Evolutionary conservation across 2,797 vertebrate species (phyloP), one percentile per base, ranked within the genome.

Genomic region (Amblyraja radiata): DNA sequence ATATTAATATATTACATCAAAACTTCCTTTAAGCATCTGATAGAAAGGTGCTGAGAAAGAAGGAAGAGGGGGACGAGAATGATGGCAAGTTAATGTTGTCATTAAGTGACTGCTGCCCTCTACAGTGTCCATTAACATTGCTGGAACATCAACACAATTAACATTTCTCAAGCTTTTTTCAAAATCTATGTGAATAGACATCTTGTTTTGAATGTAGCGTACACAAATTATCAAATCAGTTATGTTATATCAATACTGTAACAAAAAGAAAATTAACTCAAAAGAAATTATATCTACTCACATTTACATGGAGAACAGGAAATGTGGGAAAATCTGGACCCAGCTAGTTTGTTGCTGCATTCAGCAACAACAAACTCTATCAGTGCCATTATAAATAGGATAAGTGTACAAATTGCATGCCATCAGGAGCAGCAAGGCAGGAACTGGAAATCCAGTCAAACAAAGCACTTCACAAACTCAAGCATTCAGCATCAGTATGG

Each of bases 101-200:
- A 86, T 28, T 86, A 28, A 63, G 83, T 28, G 58, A 86, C 61
- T 86, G 58, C 83, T 86, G 83, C 58, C 83, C 58, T 65, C 83
- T 86, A 65, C 83, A n/a, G 83, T 28, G 61, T 65, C 58, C 83
- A 32, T 86, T 86, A n/a, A 28, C 83, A 86, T n/a, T n/a, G 58
- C 83, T 86, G 54, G 25, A 63, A 86, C 28, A 21, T 86, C 11
- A 86, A 63, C n/a, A 16, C 39, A 39, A 46, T 32, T 86, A 14
- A 25, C 7, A n/a, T 86, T 86, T 18, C n/a, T 63, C 58, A 18
- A 18, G 6, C 13, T 18, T 63, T 65, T 32, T 14, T 28, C 18
- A 46, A 8, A 86, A 11, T 86, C 83, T 28, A 61, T 61, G 28
- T 16, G 83, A 16, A 84, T 23, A 25, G 58, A 0, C 54, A 2